Base-by-base conservation (phyloP, 2,113 vertebrate species). In the Lophius piscatorius region DNA sequence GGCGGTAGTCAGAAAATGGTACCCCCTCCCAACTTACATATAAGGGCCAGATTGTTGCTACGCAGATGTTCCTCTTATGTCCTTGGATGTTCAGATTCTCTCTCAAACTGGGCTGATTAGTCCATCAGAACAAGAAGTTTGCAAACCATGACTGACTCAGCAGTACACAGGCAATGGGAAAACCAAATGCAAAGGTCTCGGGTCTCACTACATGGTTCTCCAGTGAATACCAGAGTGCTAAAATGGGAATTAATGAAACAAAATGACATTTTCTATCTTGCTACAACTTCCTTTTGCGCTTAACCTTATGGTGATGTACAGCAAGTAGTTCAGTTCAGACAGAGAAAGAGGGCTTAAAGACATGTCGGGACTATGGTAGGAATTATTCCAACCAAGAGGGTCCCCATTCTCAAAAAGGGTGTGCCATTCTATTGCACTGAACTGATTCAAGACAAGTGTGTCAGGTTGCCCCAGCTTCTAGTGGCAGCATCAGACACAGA, bases 111-210 rank as follows among this genome's bases (percentile, higher is more conserved):
- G 11, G 49, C 34, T 68, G 44, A 45, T 45, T 36, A 17, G 21
- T 29, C 33, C 13, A 22, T 68, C 50, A 41, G 39, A 47, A 17
- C 17, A 51, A 34, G 13, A 14, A 23, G 42, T 52, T 49, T 55
- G 33, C 24, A 39, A 13, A 33, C 28, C 36, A 38, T 39, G 24
- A 14, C 20, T 18, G 46, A 31, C 24, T 39, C 34, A n/a, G 23
- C 17, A 24, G 9, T 18, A 11, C 33, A 39, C 38, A 39, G 58
- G 28, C 16, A 21, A 41, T 47, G 41, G 21, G 17, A 18, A n/a
- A n/a, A n/a, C n/a, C n/a, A n/a, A n/a, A n/a, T n/a, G n/a, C n/a
- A n/a, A n/a, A n/a, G n/a, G n/a, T n/a, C n/a, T n/a, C n/a, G n/a
- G n/a, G n/a, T n/a, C n/a, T n/a, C n/a, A n/a, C n/a, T n/a, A n/a